A percentile compares a stretch with the other conserved stretches of the same genome.
Evolutionary conservation across 1,140 invertebrate species (phyloP).

Genomic region (Leptopilina boulardi): DNA sequence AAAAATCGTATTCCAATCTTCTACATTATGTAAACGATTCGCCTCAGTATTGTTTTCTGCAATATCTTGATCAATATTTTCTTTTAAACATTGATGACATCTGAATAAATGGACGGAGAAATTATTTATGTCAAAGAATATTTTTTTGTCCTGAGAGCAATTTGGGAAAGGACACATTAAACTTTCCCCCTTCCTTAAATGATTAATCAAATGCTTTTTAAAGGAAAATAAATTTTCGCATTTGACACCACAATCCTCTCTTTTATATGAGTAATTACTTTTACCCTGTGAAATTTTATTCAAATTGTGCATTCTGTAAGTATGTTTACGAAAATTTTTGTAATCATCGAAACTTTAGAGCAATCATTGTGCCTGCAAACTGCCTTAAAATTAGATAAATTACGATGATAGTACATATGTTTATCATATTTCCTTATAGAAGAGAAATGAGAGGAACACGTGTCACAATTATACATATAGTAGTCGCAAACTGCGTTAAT

Average conservation of each 20-base stretch:
- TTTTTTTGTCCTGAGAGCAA: neutral
- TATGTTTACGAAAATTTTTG: neutral
- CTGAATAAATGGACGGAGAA: neutral
- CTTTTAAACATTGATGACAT: neutral
- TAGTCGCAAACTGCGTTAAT: too few relatives aligned
- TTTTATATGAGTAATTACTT: neutral
- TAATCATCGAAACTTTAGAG: neutral
- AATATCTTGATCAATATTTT: neutral
- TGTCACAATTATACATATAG: too few relatives aligned
- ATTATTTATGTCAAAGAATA: neutral
- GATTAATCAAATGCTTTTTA: neutral
- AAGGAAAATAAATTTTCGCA: neutral
- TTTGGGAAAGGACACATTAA: neutral
- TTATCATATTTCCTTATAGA: too few relatives aligned
- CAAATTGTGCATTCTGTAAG: neutral
- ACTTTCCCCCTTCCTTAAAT: neutral
- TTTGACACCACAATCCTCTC: neutral
- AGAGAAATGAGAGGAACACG: too few relatives aligned
- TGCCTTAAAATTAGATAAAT: neutral
- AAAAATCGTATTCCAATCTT: neutral
- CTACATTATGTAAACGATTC: too few relatives aligned
- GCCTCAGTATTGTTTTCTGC: neutral
- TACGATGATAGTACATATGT: neutral
- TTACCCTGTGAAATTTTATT: neutral
- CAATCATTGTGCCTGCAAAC: neutral